Evolutionary conservation across 2,888 invertebrate species (phyloP), one percentile per base, ranked within the genome.

Genomic region (Zygaena filipendulae): DNA sequence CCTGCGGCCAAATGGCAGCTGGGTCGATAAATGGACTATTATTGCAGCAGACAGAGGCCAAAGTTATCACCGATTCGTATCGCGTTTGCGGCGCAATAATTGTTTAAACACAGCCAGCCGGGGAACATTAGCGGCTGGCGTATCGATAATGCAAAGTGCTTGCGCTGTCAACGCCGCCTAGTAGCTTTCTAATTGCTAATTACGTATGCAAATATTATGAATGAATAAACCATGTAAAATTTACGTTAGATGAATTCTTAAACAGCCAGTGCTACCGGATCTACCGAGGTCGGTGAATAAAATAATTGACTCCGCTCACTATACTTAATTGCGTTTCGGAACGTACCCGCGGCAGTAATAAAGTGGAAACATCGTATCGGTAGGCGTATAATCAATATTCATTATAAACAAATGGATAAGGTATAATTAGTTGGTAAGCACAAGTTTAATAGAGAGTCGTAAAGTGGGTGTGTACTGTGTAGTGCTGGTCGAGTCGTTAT

Each of bases 1-100:
- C 70, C 59, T 56, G 47, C 48, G 47, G 55, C 49, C 61, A 63
- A 70, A 71, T 67, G 64, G 67, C 61, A 63, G 59, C 43, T 49
- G 52, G 67, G 52, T 69, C 69, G 68, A 74, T 72, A 71, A 74
- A 72, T 62, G 70, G 69, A 54, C 72, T 72, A 72, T 74, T 71
- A 74, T 70, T 66, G 61, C 66, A 59, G 56, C 59, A 67, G 68
- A 70, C 72, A 62, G 66, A 62, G 62, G 66, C 68, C 62, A 67
- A 66, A 64, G 69, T 74, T 72, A 72, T 71, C 70, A 61, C 66
- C 61, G 64, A 71, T 67, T 74, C 62, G 64, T 64, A 74, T 72
- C 70, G 67, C 60, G 62, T 68, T 69, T 58, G 59, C 57, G 50
- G 53, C 50, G 60, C 56, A 63, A 69, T 74, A 70, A 75, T 74